Evolutionary conservation across 92 coral and sea anemone species (phyloP), one percentile per base, ranked within the genome.

Genomic region (Umimayanthus chanpuru): DNA sequence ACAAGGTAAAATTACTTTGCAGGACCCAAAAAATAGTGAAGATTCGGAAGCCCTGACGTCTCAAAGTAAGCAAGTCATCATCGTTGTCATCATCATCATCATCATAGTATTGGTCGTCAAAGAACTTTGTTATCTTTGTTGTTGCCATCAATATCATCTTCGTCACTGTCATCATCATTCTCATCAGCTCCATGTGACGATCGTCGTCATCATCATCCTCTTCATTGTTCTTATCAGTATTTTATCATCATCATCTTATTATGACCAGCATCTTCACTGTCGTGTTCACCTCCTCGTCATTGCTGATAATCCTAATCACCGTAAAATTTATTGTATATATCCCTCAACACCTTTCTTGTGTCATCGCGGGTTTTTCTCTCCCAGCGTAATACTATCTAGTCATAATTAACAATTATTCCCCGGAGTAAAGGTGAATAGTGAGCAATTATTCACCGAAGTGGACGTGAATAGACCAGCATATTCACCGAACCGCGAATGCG

Each of bases 1-100:
- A 73, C 55, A 71, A 5, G 30, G 28, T 11, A 28, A 41, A 66
- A 61, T 38, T 64, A 56, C 56, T 43, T 73, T 76, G 41, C 87
- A 96, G 99, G 99, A 95, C 32, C 94, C 93, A 80, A 95, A 86
- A 83, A 94, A 95, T 66, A 86, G 92, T 77, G 99, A 94, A 29
- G 98, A 96, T 64, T 87, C 96, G 3, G 99, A 96, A 49, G 89
- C 91, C 77, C 66, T 86, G 2, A 68, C 96, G 16, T 92, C 89
- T 39, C 98, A 94, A 83, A 98, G 98, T 96, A 78, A 79, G 87
- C 26, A 44, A 16, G 4, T 61, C 30, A 64, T 61, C 25, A 79
- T 18, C 16, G 0, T 49, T 26, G 32, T 43, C 30, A 1, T 38
- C 1, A 41, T 76, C 56, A 18, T 10, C n/a, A 41, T 15, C 1